phyloP scores from a whole-genome alignment of 2,888 invertebrate species.

The Tortrix viridana region DNA sequence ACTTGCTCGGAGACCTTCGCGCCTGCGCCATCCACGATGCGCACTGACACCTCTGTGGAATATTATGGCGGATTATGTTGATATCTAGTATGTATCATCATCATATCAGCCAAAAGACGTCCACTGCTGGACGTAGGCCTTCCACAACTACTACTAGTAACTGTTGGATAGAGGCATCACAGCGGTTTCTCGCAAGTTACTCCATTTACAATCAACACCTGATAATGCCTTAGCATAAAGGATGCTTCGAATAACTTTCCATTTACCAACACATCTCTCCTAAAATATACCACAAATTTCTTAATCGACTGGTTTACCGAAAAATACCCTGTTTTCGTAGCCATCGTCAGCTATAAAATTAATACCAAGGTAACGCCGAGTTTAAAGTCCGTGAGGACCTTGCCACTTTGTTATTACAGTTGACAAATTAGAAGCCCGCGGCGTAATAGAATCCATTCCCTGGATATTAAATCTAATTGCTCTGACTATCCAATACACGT shows the following conservation, averaged over 20 bases:
- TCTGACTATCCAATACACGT: not conserved
- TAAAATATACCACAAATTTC: too few relatives aligned
- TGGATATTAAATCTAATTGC: conserved; percentile 12
- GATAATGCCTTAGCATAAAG: too few relatives aligned
- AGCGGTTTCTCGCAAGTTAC: too few relatives aligned
- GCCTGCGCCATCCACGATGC: conserved; percentile 78
- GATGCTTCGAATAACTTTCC: too few relatives aligned
- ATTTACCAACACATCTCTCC: too few relatives aligned
- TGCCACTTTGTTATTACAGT: conserved; percentile 10
- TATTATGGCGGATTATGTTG: conserved; percentile 7
- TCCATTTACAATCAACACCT: too few relatives aligned
- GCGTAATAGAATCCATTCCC: conserved; percentile 6
- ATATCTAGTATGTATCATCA: too few relatives aligned
- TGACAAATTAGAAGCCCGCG: conserved; percentile 7
- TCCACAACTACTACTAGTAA: too few relatives aligned
- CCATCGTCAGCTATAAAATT: conserved; percentile 9
- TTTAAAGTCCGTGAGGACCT: conserved; percentile 2
- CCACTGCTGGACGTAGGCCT: too few relatives aligned
- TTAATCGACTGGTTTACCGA: not conserved
- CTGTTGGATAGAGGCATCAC: too few relatives aligned
- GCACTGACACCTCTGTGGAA: conserved; percentile 72
- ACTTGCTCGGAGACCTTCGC: conserved; percentile 75
- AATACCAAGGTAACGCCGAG: not conserved
- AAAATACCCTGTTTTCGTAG: not conserved
- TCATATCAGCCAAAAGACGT: too few relatives aligned